Evolutionary conservation across 1,140 invertebrate genomes (phyloP), one percentile per base, ranked within the genome.

Genomic region (Ostrea denselamellosa): DNA sequence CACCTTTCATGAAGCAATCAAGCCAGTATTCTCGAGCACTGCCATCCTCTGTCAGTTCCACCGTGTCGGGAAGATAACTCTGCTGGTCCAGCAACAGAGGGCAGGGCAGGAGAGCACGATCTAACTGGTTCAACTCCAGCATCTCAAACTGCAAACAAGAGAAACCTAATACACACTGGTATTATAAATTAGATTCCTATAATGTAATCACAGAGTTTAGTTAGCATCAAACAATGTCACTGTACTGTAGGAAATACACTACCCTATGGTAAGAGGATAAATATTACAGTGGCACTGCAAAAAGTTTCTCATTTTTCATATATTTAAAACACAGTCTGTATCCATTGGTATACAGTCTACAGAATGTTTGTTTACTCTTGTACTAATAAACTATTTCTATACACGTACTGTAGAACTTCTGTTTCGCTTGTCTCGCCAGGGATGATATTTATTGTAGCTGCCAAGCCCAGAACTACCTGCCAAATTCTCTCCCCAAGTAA

Each of bases 11-110:
- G 93, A 99, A 98, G 93, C 98, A 98, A 85, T 97, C 95, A 81
- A 99, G 95, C 98, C 98, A 99, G 95, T 99, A 99, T 90, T 97
- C 96, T 91, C 98, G 96, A 25, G 98, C 98, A 94, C 97, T 97
- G 90, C 96, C 95, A 95, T 99, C 98, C 92, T 96, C 96, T 82
- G 97, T 96, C 17, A 99, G 96, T 95, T 99, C 97, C 85, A 98
- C 97, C 25, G 97, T 98, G 94, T 99, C 98, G 22, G 98, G 97
- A 93, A 96, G 96, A 95, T 99, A 99, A 92, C 94, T 95, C 65
- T 93, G 91, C 12, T 96, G 96, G 91, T 96, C 95, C 86, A 95
- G 94, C 19, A 97, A 91, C 12, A 97, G 94, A 51, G 97, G 97
- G 92, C 97, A 95, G 8, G 92, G 92, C 22, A 96, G 95, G 28